These are phyloP conservation scores for Cetonia aurata DNA, from an alignment of 2,888 invertebrate species.

Conservation along the genomic window DNA sequence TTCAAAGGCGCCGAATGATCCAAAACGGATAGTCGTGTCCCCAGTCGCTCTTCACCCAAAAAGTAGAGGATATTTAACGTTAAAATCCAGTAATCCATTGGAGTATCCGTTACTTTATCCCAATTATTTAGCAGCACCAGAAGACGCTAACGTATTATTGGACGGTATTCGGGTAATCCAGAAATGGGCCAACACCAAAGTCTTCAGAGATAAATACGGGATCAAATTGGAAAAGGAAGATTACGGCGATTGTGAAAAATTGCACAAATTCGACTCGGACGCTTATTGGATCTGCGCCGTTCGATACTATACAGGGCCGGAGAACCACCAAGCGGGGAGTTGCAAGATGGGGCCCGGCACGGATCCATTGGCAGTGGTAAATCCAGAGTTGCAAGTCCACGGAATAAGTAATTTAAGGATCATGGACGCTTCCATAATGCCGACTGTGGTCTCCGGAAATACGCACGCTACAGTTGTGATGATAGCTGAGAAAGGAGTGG, in stretches of 20 bases:
- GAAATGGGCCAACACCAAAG: constrained; percentile 71
- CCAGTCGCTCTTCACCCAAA: constrained; percentile 76
- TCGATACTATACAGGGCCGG: constrained; percentile 78
- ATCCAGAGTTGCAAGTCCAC: constrained; percentile 75
- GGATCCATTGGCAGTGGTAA: constrained; percentile 82
- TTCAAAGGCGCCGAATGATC: constrained; percentile 60
- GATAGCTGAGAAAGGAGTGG: constrained; percentile 65
- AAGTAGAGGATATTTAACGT: constrained; percentile 74
- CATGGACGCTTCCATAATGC: constrained; percentile 67
- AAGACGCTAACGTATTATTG: constrained; percentile 75
- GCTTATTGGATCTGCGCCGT: constrained; percentile 84
- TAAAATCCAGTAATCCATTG: constrained; percentile 77
- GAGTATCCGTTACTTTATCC: constrained; percentile 81
- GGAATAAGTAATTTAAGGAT: constrained; percentile 72
- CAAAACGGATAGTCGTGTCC: constrained; percentile 66
- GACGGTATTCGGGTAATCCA: constrained; percentile 75
- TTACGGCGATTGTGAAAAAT: constrained; percentile 67
- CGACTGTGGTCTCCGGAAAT: constrained; percentile 63
- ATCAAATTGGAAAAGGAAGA: constrained; percentile 68
- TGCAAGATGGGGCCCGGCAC: constrained; percentile 83
- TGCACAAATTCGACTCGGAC: constrained; percentile 70
- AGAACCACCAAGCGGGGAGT: constrained; percentile 86
- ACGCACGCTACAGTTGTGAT: constrained; percentile 65
- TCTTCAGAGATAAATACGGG: constrained; percentile 72
- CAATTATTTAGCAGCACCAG: constrained; percentile 79